Percentiles rank a stretch among this genome's conserved stretches.
phyloP scores from a whole-genome alignment of 2,888 invertebrate species.

The Rhingia rostrata region DNA sequence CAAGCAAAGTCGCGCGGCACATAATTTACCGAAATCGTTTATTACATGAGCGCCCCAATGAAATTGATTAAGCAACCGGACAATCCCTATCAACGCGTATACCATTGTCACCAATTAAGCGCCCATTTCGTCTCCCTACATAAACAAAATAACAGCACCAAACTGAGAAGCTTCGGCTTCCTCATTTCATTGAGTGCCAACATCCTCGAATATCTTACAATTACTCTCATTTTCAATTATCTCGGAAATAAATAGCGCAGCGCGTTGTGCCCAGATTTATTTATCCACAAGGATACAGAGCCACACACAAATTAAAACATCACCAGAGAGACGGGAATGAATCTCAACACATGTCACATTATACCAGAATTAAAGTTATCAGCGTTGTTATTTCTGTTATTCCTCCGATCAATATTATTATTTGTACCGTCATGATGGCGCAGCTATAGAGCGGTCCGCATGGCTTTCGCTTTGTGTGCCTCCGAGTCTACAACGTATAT shows the following conservation, averaged over 20 bases:
- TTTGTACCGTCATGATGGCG: conserved; percentile 28
- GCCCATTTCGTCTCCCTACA: conserved; percentile 26
- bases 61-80: too few relatives aligned
- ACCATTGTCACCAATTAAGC: conserved; percentile 64
- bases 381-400: conserved; percentile 50
- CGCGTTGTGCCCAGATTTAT: conserved; percentile 61
- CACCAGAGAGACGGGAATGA: conserved; percentile 49
- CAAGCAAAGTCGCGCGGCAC: too few relatives aligned
- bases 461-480: background rate
- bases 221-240: conserved; percentile 72
- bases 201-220: conserved; percentile 69
- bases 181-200: conserved; percentile 72
- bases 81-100: too few relatives aligned
- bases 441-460: conserved; percentile 22
- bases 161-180: conserved; percentile 50
- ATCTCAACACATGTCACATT: conserved; percentile 63
- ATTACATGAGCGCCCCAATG: too few relatives aligned
- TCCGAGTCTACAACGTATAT: background rate
- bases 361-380: conserved; percentile 60
- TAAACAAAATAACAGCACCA: conserved; percentile 24
- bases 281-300: conserved; percentile 32
- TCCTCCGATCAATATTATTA: conserved; percentile 36
- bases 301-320: conserved; percentile 70
- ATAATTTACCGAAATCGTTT: too few relatives aligned
- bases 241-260: conserved; percentile 56